These are phyloP conservation scores for Euplagia quadripunctaria DNA, from an alignment of 2,888 invertebrate genomes.

Conservation along the genomic window DNA sequence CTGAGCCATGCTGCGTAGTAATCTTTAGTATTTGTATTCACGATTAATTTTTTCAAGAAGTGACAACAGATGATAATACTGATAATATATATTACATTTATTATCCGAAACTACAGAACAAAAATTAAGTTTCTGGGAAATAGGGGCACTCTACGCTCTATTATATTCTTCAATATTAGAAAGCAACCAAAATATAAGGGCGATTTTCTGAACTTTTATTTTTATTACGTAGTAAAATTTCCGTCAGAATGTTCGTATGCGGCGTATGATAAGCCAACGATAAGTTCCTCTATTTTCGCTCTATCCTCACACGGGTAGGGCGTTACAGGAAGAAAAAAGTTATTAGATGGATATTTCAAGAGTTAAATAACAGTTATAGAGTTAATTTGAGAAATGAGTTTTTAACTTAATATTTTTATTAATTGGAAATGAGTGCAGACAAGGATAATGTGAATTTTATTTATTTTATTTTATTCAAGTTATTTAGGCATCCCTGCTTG, in stretches of 20 bases:
- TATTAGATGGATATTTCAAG: too few species aligned
- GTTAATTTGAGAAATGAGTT: too few species aligned
- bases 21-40: too few species aligned
- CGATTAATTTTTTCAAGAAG: neutral
- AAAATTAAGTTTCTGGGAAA: neutral
- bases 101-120: neutral
- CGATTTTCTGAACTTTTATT: neutral
- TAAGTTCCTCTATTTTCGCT: neutral
- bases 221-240: conserved; percentile 19
- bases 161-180: conserved; percentile 4
- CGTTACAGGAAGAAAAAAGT: too few species aligned
- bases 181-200: neutral
- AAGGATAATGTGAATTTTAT: too few species aligned
- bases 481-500: too few species aligned
- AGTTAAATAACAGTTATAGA: too few species aligned
- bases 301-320: neutral
- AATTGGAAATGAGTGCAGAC: too few species aligned
- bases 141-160: neutral
- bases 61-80: neutral
- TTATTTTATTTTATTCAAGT: too few species aligned
- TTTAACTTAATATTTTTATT: too few species aligned
- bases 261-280: conserved; percentile 1
- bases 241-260: neutral
- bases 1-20: too few species aligned
- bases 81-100: neutral